phyloP scores from a whole-genome alignment of 2,888 invertebrate genomes.

The Netelia virgata region DNA sequence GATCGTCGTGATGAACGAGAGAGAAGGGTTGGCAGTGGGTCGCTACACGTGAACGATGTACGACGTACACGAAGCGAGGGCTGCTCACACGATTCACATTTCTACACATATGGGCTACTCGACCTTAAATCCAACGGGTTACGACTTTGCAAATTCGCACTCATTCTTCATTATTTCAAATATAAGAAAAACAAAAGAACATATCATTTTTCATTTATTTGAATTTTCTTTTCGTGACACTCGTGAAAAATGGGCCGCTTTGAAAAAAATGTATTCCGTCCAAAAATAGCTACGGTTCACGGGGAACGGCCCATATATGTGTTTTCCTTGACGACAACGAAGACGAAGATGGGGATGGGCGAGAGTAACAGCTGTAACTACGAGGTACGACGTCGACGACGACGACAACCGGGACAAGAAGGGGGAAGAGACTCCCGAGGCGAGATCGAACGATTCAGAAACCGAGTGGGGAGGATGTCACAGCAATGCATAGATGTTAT shows the following conservation, averaged over 20 bases:
- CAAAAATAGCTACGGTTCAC: not conserved
- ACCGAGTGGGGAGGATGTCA: constrained; percentile 49
- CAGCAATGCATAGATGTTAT: constrained; percentile 15
- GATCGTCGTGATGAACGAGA: constrained; percentile 80
- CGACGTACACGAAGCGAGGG: constrained; percentile 67
- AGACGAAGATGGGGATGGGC: constrained; percentile 23
- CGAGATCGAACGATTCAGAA: constrained; percentile 57
- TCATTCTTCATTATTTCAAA: too few species aligned
- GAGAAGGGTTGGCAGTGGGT: constrained; percentile 65
- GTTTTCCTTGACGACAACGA: constrained; percentile 60
- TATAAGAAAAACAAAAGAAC: too few species aligned
- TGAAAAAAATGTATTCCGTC: not conserved
- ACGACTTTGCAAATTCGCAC: not conserved
- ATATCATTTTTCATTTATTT: not conserved
- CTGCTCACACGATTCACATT: constrained; percentile 56
- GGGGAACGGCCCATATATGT: constrained; percentile 14
- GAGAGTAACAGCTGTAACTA: constrained; percentile 65
- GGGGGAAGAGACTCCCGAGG: constrained; percentile 24
- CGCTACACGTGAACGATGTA: constrained; percentile 70
- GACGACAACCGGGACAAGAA: constrained; percentile 9
- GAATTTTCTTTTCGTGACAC: not conserved
- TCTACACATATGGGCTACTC: not conserved
- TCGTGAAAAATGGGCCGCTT: not conserved
- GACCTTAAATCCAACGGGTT: not conserved
- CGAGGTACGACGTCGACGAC: constrained; percentile 55